Percentiles rank a stretch among this genome's conserved stretches.
phyloP scores from a whole-genome alignment of 1,140 invertebrate genomes.

The Psilanteris sp. region DNA sequence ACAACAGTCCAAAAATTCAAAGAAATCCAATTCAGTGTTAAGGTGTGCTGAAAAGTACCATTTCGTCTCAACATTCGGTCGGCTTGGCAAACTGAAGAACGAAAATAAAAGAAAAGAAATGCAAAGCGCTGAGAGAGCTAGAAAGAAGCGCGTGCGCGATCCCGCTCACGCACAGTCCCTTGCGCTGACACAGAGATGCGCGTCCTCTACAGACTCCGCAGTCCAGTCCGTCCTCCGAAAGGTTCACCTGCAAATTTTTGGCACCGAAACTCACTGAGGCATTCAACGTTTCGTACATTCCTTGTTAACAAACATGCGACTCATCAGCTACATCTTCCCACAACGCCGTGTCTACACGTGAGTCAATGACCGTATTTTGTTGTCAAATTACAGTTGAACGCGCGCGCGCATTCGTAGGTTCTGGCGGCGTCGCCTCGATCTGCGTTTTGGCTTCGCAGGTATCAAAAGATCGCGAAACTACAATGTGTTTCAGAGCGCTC shows the following conservation, averaged over 20 bases:
- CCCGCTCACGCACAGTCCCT: not conserved
- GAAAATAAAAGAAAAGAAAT: conserved; percentile 12
- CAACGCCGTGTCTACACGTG: conserved; percentile 76
- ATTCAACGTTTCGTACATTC: no score
- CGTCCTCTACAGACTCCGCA: conserved; percentile 43
- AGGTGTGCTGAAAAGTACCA: no score
- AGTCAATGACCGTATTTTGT: conserved; percentile 62
- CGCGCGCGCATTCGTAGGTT: conserved; percentile 31
- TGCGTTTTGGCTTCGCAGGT: no score
- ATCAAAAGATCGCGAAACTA: no score
- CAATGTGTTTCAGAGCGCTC: no score
- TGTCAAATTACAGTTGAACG: conserved; percentile 54
- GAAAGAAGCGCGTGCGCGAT: conserved; percentile 35
- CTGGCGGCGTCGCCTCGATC: conserved; percentile 12
- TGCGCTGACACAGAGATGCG: conserved; percentile 25
- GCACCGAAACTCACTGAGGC: conserved; percentile 1
- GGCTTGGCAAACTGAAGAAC: conserved; percentile 15
- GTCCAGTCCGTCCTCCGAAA: conserved; percentile 22
- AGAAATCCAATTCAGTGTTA: no score
- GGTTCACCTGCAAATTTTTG: conserved; percentile 38
- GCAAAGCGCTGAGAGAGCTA: conserved; percentile 5
- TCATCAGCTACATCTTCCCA: conserved; percentile 70
- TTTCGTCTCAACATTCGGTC: no score
- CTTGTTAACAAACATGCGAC: conserved; percentile 68
- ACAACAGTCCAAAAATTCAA: no score